Evolutionary conservation across 2,888 invertebrate genomes (phyloP).

Genomic region (Hemithea aestivaria): DNA sequence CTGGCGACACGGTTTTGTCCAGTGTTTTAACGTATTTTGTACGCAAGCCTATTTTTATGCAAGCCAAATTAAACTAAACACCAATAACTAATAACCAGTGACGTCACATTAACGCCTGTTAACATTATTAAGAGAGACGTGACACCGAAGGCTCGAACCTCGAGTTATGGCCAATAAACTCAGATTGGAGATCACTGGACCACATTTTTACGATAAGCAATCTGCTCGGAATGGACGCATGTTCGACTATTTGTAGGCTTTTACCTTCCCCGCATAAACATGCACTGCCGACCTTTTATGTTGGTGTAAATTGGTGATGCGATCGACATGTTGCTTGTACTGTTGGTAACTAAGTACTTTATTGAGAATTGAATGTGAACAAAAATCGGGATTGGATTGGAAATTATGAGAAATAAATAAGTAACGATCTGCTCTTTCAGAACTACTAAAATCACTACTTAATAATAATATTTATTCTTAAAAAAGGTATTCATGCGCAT

Average conservation of each 20-base stretch:
- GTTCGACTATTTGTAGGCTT: constrained; percentile 48
- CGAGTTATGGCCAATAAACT: constrained; percentile 66
- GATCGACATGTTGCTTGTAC: constrained; percentile 35
- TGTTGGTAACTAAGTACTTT: constrained; percentile 13
- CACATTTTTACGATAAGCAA: constrained; percentile 72
- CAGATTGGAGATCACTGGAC: constrained; percentile 73
- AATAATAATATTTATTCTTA: no score
- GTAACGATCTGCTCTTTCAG: no score
- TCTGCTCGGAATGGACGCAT: constrained; percentile 53
- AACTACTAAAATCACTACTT: no score
- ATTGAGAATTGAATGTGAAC: no score
- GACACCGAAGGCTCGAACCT: constrained; percentile 66
- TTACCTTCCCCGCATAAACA: constrained; percentile 57
- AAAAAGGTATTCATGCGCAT: no score
- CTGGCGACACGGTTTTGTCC: no score
- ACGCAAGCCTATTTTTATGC: no score
- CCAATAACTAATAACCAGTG: constrained; percentile 13
- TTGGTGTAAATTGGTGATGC: constrained; percentile 62
- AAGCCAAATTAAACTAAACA: no score
- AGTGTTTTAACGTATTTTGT: no score
- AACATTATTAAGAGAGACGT: constrained; percentile 61
- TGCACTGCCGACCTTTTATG: constrained; percentile 71
- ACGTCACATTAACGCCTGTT: constrained; percentile 55
- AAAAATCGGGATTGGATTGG: no score
- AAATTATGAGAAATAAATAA: no score